phyloP scores from a whole-genome alignment of 2,888 invertebrate genomes.

The Brachyptera putata region DNA sequence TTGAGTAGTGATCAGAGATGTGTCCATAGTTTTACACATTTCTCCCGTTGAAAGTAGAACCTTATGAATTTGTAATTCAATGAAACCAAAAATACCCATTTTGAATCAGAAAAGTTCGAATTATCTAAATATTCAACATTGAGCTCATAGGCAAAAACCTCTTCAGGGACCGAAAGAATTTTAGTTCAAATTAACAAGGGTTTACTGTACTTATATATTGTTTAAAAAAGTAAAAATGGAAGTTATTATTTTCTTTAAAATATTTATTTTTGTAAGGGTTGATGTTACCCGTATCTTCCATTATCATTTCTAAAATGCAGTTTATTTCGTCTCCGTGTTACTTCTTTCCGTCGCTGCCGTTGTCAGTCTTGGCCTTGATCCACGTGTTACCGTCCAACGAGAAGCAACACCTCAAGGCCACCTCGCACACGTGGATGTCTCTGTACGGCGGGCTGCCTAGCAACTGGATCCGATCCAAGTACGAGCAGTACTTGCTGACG shows the following conservation, averaged over 20 bases:
- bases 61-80: no score
- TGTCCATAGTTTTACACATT: no score
- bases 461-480: slow-evolving; percentile 33
- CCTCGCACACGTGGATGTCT: slow-evolving; percentile 66
- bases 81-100: no score
- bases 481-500: slow-evolving; percentile 51
- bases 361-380: slow-evolving; percentile 1
- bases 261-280: background rate
- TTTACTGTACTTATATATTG: no score
- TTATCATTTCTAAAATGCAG: background rate
- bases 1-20: no score
- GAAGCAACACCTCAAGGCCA: slow-evolving; percentile 61
- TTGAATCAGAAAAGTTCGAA: no score
- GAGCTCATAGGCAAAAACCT: no score
- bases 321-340: background rate
- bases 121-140: no score
- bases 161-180: no score
- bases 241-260: background rate
- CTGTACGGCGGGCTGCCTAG: slow-evolving; percentile 55
- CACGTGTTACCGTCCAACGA: slow-evolving; percentile 53
- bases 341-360: background rate
- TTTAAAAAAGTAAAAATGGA: background rate
- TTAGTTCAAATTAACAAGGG: no score
- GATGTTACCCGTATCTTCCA: background rate
- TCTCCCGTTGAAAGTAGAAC: no score